Evolutionary conservation across 2,888 invertebrate genomes (phyloP).

Genomic region (Coelogynopora nodosa): DNA sequence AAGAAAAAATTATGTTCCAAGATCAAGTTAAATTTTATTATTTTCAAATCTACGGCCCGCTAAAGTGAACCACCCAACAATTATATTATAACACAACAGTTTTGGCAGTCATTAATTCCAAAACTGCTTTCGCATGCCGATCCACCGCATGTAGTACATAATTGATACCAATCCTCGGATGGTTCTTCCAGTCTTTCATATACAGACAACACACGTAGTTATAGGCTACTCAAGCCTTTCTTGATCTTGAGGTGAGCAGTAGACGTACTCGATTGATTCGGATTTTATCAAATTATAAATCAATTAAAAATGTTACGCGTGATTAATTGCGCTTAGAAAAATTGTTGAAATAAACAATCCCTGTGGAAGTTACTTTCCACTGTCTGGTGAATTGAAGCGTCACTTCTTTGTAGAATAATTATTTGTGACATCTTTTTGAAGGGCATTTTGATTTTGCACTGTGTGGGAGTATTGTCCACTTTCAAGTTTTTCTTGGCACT

Average conservation of each 20-base stretch:
- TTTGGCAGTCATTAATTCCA: conserved; percentile 24
- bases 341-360: conserved; percentile 6
- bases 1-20: conserved; percentile 15
- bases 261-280: conserved; percentile 15
- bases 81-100: conserved; percentile 26
- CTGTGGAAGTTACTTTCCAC: conserved; percentile 1
- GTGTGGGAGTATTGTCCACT: neutral
- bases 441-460: neutral
- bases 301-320: neutral
- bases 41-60: neutral
- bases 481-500: neutral
- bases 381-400: neutral
- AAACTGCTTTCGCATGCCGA: conserved; percentile 3
- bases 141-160: conserved; percentile 10
- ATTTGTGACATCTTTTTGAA: neutral
- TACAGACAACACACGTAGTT: neutral
- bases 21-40: neutral
- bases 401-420: neutral
- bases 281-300: conserved; percentile 8
- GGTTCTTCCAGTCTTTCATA: conserved; percentile 17
- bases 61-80: neutral
- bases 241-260: neutral
- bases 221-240: neutral
- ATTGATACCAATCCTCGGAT: conserved; percentile 2
- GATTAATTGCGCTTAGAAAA: conserved; percentile 9